phyloP scores from a whole-genome alignment of 2,113 vertebrate species.

The Struthio camelus region DNA sequence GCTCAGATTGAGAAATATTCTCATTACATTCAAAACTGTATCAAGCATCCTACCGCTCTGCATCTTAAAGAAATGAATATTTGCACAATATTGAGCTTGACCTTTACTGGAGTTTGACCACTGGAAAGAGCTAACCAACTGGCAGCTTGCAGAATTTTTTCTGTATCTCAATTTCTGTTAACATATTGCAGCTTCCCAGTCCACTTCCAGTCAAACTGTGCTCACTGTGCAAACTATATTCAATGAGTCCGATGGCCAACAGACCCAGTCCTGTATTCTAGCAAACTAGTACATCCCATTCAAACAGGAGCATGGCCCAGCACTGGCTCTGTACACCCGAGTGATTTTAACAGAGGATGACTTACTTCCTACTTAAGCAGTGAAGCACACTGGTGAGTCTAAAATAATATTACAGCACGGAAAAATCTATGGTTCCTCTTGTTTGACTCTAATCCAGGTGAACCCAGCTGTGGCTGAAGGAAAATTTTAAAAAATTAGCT shows the following conservation, averaged over 20 bases:
- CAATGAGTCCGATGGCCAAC: background rate
- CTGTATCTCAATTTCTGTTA: background rate
- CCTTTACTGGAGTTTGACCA: background rate
- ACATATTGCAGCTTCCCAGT: background rate
- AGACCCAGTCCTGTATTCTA: background rate
- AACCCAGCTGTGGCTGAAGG: conserved; percentile 2
- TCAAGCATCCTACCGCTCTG: background rate
- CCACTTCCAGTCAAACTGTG: background rate
- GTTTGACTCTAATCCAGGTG: background rate
- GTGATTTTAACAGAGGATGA: background rate
- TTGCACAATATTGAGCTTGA: background rate
- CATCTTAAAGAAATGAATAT: background rate
- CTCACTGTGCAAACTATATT: background rate
- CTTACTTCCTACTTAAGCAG: background rate
- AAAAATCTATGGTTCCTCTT: background rate
- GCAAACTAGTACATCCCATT: background rate
- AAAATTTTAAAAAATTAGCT: background rate
- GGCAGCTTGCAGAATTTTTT: background rate
- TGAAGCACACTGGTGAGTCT: background rate
- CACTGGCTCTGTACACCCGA: background rate
- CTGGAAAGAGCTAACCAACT: background rate
- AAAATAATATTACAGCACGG: background rate
- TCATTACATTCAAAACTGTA: background rate
- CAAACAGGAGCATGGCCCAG: background rate
- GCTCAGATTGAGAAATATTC: background rate